These are phyloP conservation scores for Helogale parvula DNA, from an alignment of 2,113 vertebrate species.

Conservation along the genomic window DNA sequence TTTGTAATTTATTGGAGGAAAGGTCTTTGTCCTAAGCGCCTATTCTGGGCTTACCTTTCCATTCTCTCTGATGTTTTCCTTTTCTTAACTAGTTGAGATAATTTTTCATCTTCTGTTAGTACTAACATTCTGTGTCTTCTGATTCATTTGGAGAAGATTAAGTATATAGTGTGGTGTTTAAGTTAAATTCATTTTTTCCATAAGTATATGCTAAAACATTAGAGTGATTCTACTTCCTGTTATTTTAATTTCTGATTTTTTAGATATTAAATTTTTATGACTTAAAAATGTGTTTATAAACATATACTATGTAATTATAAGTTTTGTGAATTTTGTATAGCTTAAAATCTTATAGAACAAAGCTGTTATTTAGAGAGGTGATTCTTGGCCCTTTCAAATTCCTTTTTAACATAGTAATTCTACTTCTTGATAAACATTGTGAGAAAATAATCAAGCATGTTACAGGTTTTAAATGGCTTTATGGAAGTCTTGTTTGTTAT, in stretches of 20 bases:
- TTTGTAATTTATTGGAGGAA: neutral
- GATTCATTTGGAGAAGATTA: neutral
- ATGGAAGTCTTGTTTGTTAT: neutral
- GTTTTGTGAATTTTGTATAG: constrained; percentile 22
- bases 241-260: neutral
- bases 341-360: neutral
- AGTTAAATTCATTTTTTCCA: neutral
- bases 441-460: neutral
- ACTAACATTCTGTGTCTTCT: neutral
- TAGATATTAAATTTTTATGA: neutral
- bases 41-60: neutral
- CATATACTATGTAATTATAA: neutral
- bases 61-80: neutral
- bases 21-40: neutral
- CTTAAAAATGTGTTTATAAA: constrained; percentile 6
- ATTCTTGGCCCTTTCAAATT: neutral
- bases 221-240: neutral
- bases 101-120: neutral
- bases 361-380: neutral
- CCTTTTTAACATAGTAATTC: neutral
- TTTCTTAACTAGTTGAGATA: neutral
- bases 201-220: neutral
- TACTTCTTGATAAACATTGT: neutral
- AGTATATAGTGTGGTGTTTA: neutral
- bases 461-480: neutral